These are phyloP conservation scores for Myotis brandtii DNA, from an alignment of 2,113 vertebrate species.

Conservation along the genomic window DNA sequence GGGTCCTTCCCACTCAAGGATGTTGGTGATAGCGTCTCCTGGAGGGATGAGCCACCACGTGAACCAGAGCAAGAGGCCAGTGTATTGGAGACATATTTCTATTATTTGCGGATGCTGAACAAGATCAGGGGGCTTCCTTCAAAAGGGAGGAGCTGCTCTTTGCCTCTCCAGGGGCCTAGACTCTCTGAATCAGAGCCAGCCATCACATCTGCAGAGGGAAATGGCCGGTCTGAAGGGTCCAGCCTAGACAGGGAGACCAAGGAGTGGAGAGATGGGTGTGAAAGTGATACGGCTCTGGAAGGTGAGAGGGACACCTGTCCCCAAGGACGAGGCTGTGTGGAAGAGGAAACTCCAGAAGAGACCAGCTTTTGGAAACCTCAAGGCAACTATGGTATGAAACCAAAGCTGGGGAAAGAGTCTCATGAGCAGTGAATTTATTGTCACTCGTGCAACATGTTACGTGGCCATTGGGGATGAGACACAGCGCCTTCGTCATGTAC, in stretches of 20 bases:
- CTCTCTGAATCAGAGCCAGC: not conserved
- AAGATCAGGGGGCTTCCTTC: constrained; percentile 21
- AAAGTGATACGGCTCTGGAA: not conserved
- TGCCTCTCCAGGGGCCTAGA: not conserved
- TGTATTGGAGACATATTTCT: constrained; percentile 82
- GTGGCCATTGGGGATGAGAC: not conserved
- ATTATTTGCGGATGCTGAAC: constrained; percentile 76
- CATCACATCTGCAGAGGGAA: not conserved
- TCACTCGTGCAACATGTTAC: not conserved
- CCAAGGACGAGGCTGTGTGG: not conserved
- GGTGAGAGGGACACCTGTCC: not conserved
- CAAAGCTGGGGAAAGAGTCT: not conserved
- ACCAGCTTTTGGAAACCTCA: not conserved
- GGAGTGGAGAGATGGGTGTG: not conserved
- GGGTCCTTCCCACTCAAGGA: not conserved
- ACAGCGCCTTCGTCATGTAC: not conserved
- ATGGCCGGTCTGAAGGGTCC: not conserved
- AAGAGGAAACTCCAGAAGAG: not conserved
- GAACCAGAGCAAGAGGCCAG: constrained; percentile 28
- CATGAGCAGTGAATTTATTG: constrained; percentile 40
- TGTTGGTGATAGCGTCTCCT: not conserved
- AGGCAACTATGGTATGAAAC: not conserved
- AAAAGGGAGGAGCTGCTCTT: not conserved
- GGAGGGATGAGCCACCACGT: not conserved
- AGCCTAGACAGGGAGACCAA: not conserved